Base-by-base conservation (phyloP, 2,888 invertebrate genomes). In the Uropetala carovei region DNA sequence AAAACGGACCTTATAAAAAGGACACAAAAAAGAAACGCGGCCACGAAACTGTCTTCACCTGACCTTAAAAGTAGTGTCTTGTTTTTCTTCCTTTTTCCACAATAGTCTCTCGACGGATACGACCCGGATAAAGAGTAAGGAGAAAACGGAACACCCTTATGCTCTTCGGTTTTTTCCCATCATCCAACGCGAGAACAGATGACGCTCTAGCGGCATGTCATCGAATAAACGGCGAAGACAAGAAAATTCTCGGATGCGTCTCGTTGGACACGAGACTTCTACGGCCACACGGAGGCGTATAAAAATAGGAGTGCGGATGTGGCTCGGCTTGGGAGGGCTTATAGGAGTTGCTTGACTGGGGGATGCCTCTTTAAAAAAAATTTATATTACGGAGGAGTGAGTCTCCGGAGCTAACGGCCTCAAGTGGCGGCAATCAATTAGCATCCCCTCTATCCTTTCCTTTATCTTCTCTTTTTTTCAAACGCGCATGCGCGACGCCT, bases 401-500 rank as follows among this genome's bases (percentile, higher is more conserved):
- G 56, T 83, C 13, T 18, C 30, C 83, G 84, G 85, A 22, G 75
- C 75, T 75, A 22, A 58, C 85, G n/a, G 57, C 10, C 58, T 57
- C 57, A 14, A 60, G 59, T 60, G 86, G 60, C 59, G 30, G 60
- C 60, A 86, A 60, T 86, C 86, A 86, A 86, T 86, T 86, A 86
- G 22, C 86, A 14, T 57, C 18, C 30, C 56, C 0, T 22, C 27
- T 18, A 18, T 30, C 30, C 82, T 30, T 82, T 30, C 13, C 5
- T 22, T 58, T 13, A 58, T 30, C 60, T 0, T 27, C 11, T 22
- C 16, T 59, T 59, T 86, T 30, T 59, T 5, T 43, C 18, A 2
- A 57, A n/a, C 83, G 10, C 57, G 56, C 84, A 84, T 57, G 56
- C 84, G 84, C 57, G 57, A 18, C 57, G 56, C 56, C 83, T 64